Conservation (phyloP, 2,113 vertebrate genomes). For the Emberiza fucata region DNA sequence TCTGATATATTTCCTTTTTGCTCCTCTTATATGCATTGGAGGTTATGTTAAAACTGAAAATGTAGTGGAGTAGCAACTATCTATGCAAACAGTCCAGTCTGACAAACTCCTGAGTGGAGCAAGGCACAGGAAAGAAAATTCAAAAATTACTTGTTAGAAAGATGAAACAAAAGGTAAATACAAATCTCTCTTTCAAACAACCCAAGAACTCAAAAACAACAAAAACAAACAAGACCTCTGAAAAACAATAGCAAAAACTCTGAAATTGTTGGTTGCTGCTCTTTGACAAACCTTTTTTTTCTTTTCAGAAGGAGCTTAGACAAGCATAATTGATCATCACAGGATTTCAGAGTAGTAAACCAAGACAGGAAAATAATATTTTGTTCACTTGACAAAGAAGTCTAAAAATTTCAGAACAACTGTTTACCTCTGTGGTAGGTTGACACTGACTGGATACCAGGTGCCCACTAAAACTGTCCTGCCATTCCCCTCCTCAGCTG, state of each 20-base stretch:
- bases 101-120: background rate
- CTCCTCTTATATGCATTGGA: background rate
- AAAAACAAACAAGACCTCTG: background rate
- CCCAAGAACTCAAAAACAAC: background rate
- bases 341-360: background rate
- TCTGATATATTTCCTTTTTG: background rate
- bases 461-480: background rate
- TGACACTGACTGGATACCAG: background rate
- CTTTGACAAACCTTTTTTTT: background rate
- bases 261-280: background rate
- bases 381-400: background rate
- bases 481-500: background rate
- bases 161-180: background rate
- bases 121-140: background rate
- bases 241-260: background rate
- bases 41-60: background rate
- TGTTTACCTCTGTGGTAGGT: background rate
- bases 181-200: background rate
- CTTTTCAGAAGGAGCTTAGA: background rate
- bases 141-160: background rate
- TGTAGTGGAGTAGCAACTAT: background rate
- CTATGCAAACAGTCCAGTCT: background rate
- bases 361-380: background rate
- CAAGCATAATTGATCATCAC: background rate
- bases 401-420: background rate